Evolutionary conservation across 2,888 invertebrate species (phyloP), one percentile per base, ranked within the genome.

Genomic region (Ellobium chinense): DNA sequence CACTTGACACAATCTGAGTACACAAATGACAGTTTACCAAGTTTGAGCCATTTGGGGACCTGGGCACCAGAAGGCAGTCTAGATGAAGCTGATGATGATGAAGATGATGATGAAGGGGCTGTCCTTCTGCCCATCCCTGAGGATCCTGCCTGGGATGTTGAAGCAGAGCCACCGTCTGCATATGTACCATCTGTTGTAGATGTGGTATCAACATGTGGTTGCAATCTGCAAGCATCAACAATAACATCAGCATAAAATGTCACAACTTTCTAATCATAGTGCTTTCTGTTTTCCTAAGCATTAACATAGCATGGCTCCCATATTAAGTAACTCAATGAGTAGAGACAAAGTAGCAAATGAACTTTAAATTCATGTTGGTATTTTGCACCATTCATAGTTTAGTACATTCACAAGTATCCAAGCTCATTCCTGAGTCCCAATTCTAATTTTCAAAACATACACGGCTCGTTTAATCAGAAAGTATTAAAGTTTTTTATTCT

Each of bases 21-120:
- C 18, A 21, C 7, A 4, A 58, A 74, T 14, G 29, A 37, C 4
- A 39, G 72, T 69, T 54, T 46, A 85, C 85, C 82, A 27, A 85
- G 77, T 72, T 81, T 85, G 7, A 85, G 65, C 85, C 85, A 85
- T 65, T 85, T 85, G 29, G 85, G 85, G 14, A 82, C 62, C 65
- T 83, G 82, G 29, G 76, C 68, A n/a, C 78, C 65, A 21, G 78
- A 79, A 14, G 78, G 73, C 37, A 65, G 65, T n/a, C 36, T 54
- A 7, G 62, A 18, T 27, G 69, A 21, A 9, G 56, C 29, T 5
- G 78, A 63, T 14, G 73, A 73, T 31, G 58, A 56, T 2, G 65
- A 70, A 2, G 70, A 54, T 14, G 72, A 56, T 54, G 72, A 34
- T 14, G 63, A 65, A 27, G 62, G 5, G 27, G 34, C 78, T 36